Evolutionary conservation across 2,888 invertebrate species (phyloP), one percentile per base, ranked within the genome.

Genomic region (Cantharis rufa): DNA sequence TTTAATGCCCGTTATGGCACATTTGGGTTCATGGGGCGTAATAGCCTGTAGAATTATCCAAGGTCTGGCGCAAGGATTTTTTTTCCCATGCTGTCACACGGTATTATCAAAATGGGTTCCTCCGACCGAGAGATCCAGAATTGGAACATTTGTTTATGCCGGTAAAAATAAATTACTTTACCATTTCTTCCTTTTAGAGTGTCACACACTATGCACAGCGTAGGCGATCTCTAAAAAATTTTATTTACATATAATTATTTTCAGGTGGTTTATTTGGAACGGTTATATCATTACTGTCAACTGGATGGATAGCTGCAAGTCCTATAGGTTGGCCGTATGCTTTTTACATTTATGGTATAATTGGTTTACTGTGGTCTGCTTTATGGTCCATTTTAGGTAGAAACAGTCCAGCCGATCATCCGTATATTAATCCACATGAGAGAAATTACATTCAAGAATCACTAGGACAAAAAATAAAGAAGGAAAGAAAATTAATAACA

Each of bases 31-130:
- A 89, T 85, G 89, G 63, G 89, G 92, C 1, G 90, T 95, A 0
- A 92, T 94, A 82, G 88, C 87, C 0, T 90, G 93, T 76, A 90
- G 97, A 72, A 91, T 94, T 0, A 84, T 93, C 0, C 93, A 94
- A 87, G 96, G 97, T 0, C 88, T 96, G 3, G 90, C 92, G 0
- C 94, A 95, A 86, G 93, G 93, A 0, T 92, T 93, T 80, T 90
- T 94, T n/a, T 93, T 92, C 84, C 95, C 95, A 0, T 90, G 92
- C 73, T 90, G 92, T 71, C 95, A 95, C 82, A 93, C 93, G 7
- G 88, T 94, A 11, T 86, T 95, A 71, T 92, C 95, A 13, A 94
- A 93, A 86, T 95, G 95, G 95, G 92, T 89, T 13, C 95, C 95
- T 0, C 88, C 90, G 0, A 86, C 89, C 0, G 95, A 96, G 84